Base-by-base conservation (phyloP, 1,140 invertebrate species). In the Bactericera cockerelli region DNA sequence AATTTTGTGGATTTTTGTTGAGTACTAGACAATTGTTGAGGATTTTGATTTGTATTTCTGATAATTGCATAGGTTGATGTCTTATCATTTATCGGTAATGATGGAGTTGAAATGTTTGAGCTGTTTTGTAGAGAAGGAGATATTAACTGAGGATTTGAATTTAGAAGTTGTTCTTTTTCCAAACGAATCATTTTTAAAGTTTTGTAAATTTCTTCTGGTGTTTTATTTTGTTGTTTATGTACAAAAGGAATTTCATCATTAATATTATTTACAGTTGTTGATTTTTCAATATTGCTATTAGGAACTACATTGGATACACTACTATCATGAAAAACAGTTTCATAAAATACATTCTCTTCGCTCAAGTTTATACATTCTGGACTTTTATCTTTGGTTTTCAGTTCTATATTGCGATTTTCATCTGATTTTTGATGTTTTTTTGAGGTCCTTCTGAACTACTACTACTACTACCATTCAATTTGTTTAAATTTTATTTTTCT, bases 291-390 rank as follows among this genome's bases (percentile, higher is more conserved):
- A 16, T 6, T n/a, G 19, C 3, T 4, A 19, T 49, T 49, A 19
- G 42, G 22, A 49, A 49, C 42, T 31, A 31, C 42, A 49, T 49
- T 49, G 42, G 42, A 6, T 49, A 19, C 22, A n/a, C n/a, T 49
- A 49, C 42, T 49, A 49, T 49, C 42, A 8, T 16, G n/a, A n/a
- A 49, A 49, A 10, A 49, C 42, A 49, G 42, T 49, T 49, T 49
- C 42, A n/a, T 49, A 49, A n/a, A 49, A 49, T 6, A 49, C 22
- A 49, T 49, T 49, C 19, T 49, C 42, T n/a, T 49, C 22, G 19
- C 42, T 49, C 22, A 49, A 49, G 22, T 22, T 49, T 49, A 49
- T 49, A 22, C 42, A 49, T 49, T 49, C 42, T 16, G 42, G 42
- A 49, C 42, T 49, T 6, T 4, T 49, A 4, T 49, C 42, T 49